A percentile compares a stretch with the other conserved stretches of the same genome.
phyloP scores from a whole-genome alignment of 2,797 vertebrate species.

The Coracias cyanogaster region DNA sequence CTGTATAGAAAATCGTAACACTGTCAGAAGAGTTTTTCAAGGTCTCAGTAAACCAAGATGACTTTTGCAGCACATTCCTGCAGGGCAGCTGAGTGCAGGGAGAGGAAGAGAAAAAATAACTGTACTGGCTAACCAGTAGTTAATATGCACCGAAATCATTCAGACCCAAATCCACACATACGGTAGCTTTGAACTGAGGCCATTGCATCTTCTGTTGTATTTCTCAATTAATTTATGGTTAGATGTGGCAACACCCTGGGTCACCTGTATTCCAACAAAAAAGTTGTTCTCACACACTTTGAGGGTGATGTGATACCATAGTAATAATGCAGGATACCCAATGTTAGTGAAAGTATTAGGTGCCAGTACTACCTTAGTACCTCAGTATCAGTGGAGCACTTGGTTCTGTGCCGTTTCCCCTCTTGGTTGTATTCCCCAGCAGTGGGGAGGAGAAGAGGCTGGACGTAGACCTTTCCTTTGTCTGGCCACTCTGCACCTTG shows the following conservation, averaged over 20 bases:
- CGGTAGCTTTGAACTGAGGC: neutral
- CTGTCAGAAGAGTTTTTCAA: slow-evolving; percentile 38
- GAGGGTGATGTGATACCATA: neutral
- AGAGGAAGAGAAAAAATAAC: slow-evolving; percentile 17
- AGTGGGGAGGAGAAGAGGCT: neutral
- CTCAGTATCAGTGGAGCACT: neutral
- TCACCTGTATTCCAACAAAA: neutral
- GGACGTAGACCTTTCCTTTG: fast-evolving
- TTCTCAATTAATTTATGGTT: neutral
- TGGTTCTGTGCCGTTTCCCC: neutral
- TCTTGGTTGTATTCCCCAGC: neutral
- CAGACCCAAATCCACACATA: neutral
- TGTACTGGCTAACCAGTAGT: neutral
- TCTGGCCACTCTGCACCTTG: neutral
- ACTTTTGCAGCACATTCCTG: neutral
- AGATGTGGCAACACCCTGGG: neutral
- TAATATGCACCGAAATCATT: neutral
- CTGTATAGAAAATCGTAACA: neutral
- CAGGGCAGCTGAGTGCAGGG: neutral
- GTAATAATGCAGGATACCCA: neutral
- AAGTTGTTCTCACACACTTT: neutral
- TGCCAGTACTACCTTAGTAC: neutral
- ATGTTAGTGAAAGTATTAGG: neutral
- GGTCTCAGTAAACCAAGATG: slow-evolving; percentile 16
- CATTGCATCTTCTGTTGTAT: neutral